phyloP scores from a whole-genome alignment of 30 jellyfish, hydroid and myxozoan species.

The Turritopsis rubra region DNA sequence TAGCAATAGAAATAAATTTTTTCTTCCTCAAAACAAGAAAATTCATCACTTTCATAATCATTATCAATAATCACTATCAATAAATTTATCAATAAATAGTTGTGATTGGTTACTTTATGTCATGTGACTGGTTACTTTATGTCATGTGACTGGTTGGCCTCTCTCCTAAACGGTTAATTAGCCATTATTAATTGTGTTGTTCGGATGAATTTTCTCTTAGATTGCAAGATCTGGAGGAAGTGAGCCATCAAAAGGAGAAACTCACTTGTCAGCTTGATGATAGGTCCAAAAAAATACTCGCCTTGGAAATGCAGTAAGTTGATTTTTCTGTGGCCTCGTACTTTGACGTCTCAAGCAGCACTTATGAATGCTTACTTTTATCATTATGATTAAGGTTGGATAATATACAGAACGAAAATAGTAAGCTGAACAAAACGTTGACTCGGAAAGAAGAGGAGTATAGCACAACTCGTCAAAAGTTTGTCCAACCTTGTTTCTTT shows the following conservation, averaged over 20 bases:
- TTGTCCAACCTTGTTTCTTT: background rate
- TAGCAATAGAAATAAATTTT: too few relatives aligned
- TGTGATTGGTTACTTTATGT: too few relatives aligned
- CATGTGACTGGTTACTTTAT: too few relatives aligned
- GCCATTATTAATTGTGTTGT: too few relatives aligned
- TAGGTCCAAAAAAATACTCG: slow-evolving; percentile 37
- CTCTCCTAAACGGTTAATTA: too few relatives aligned
- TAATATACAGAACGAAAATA: slow-evolving; percentile 30
- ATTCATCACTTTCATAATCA: too few relatives aligned
- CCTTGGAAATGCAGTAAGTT: slow-evolving; percentile 62
- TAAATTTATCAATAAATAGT: too few relatives aligned
- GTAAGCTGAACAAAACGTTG: slow-evolving; percentile 47
- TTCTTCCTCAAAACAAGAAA: too few relatives aligned
- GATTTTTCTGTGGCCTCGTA: background rate
- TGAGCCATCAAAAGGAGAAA: slow-evolving; percentile 47
- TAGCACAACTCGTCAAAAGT: slow-evolving; percentile 64
- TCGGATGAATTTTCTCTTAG: too few relatives aligned
- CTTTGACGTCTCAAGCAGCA: background rate
- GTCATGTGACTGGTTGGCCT: too few relatives aligned
- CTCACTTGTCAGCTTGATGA: slow-evolving; percentile 53
- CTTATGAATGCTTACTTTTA: background rate
- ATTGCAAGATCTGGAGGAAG: slow-evolving; percentile 53
- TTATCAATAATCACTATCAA: too few relatives aligned
- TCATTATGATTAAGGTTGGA: slow-evolving; percentile 4
- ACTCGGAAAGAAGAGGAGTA: slow-evolving; percentile 76